Conservation (phyloP, 1,140 invertebrate genomes). For the Rhopalosiphum padi region DNA sequence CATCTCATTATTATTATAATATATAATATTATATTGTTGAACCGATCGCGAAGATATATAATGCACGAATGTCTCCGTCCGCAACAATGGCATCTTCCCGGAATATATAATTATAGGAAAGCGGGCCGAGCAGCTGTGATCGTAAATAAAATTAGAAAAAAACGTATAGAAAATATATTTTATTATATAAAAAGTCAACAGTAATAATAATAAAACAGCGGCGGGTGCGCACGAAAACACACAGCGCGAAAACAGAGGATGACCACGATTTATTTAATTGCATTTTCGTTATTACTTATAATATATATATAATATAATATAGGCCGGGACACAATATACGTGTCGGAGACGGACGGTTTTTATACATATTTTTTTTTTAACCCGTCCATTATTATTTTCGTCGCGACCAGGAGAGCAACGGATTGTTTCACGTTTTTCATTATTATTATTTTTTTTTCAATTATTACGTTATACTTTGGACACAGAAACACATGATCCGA, state of each 20-base stretch:
- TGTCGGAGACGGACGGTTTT: not conserved
- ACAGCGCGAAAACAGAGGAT: not conserved
- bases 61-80: not conserved
- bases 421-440: slow-evolving; percentile 27
- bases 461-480: not conserved
- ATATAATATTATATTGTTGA: not conserved
- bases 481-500: not conserved
- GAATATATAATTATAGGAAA: slow-evolving; percentile 21
- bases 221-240: not conserved
- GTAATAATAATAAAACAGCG: not conserved
- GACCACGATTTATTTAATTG: slow-evolving; percentile 37
- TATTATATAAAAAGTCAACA: not conserved
- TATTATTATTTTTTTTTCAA: slow-evolving; percentile 19
- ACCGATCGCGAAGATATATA: not conserved
- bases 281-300: slow-evolving; percentile 35
- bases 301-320: not conserved
- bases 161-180: not conserved
- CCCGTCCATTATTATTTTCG: not conserved
- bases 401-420: not conserved
- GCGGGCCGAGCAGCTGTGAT: not conserved
- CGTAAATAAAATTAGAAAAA: not conserved
- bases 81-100: not conserved
- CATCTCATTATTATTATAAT: slow-evolving; percentile 14
- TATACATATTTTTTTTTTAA: not conserved
- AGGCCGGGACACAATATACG: not conserved